Base-by-base conservation (phyloP, 2,888 invertebrate species). In the Suillia variegata region DNA sequence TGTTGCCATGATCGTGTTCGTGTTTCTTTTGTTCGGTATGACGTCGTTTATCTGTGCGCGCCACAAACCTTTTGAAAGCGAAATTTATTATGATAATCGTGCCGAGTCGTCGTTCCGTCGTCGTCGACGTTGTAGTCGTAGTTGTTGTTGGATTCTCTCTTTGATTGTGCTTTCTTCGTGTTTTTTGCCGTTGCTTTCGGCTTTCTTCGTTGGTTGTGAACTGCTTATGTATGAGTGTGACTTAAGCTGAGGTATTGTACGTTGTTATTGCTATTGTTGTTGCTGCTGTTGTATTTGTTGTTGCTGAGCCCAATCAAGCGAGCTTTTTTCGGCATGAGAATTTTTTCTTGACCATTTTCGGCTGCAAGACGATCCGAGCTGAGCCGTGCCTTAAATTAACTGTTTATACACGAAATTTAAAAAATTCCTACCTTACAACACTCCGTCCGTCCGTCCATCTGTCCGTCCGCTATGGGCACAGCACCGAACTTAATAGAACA, bases 21-120 rank as follows among this genome's bases (percentile, higher is more conserved):
- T 38, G 6, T n/a, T 6, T 38, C 12, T 38, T 13, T 38, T n/a
- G 38, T 38, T 38, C 38, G 38, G 6, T 38, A n/a, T n/a, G 10
- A 38, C 38, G 38, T 38, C 38, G 38, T n/a, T 38, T n/a, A 50
- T 15, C 38, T 15, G 38, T 20, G 55, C 55, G 56, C 62, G 58
- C 71, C 63, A n/a, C 78, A 70, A 75, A 80, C 78, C 81, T 79
- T 79, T 80, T 78, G 79, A 80, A 80, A 80, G 79, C 80, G 79
- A 80, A 80, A 80, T 78, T 79, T 70, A 67, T 70, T 62, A 58
- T 62, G 56, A 52, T 34, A 15, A 31, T 58, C 34, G 42, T 50
- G 51, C 51, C 24, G 49, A 51, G 52, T 48, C 55, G 49, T 45
- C 58, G 58, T n/a, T n/a, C n/a, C n/a, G n/a, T n/a, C n/a, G n/a